Evolutionary conservation across 2,888 invertebrate species (phyloP), one percentile per base, ranked within the genome.

Genomic region (Schizaphis graminum): DNA sequence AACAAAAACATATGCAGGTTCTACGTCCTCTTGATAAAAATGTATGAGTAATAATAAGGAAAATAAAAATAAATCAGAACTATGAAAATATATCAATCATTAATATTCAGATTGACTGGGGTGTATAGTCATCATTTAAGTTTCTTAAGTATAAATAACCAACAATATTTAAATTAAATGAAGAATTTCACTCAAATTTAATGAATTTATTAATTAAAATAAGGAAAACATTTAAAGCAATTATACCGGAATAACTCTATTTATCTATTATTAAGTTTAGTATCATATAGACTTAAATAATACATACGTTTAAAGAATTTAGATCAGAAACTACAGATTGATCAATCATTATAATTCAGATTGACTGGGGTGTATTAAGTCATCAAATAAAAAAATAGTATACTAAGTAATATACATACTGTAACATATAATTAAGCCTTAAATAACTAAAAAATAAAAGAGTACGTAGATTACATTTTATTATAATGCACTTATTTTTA

Each of bases 101-200:
- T 67, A 41, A 49, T 53, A 47, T 89, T 93, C 90, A 94, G 93
- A 94, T 94, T 94, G 93, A 94, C 93, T 94, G 90, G 90, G 90
- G 90, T 90, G 86, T 90, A 86, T 90, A 61, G 28, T 90, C 84
- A 93, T 93, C 93, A 93, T 93, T 11, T 49, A 56, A 67, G 7
- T n/a, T 35, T 49, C 26, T 10, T 21, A 84, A 53, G 13, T 89
- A 84, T n/a, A 91, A 56, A 57, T 44, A 67, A 35, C 3, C 16
- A n/a, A n/a, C 13, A 86, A 86, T 10, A 44, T 26, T 85, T 24
- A 44, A 11, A 26, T 67, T 16, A 35, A n/a, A 67, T 67, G 16
- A 0, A 67, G 1, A n/a, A 67, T n/a, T n/a, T 67, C 13, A n/a
- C 4, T 28, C 26, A 13, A 61, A n/a, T 61, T 61, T 67, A 67